Evolutionary conservation across 2,113 vertebrate genomes (phyloP).

Genomic region (Dipodomys ordii): DNA sequence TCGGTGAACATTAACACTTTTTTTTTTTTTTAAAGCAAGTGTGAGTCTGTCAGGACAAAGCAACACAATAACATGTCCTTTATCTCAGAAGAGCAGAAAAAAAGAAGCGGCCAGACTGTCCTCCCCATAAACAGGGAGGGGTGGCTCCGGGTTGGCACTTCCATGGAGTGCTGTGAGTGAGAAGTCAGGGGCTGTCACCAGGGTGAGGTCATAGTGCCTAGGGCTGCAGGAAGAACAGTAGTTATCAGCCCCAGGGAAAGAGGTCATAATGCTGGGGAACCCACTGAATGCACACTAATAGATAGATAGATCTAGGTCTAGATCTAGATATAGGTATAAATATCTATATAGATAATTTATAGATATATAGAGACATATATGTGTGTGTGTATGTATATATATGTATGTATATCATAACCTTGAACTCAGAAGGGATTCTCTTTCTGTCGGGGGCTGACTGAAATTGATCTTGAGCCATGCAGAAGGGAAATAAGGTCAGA

Average conservation of each 20-base stretch:
- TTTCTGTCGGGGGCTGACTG: background rate
- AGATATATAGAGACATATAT: too few species aligned
- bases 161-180: rapidly evolving
- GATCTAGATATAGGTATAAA: too few species aligned
- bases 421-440: background rate
- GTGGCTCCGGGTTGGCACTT: background rate
- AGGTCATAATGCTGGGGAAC: background rate
- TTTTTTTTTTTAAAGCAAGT: background rate
- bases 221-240: background rate
- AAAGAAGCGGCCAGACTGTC: background rate
- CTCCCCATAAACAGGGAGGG: background rate
- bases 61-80: background rate
- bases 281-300: rapidly evolving
- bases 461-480: background rate
- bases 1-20: constrained; percentile 55
- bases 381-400: too few species aligned
- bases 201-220: background rate
- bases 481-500: background rate
- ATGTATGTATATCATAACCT: background rate
- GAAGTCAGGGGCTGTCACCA: background rate
- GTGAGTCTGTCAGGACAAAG: constrained; percentile 51
- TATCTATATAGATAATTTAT: too few species aligned
- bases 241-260: background rate
- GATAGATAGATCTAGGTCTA: too few species aligned
- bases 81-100: background rate